Conservation (phyloP, 1,140 invertebrate species). For the Drosophila varians region DNA sequence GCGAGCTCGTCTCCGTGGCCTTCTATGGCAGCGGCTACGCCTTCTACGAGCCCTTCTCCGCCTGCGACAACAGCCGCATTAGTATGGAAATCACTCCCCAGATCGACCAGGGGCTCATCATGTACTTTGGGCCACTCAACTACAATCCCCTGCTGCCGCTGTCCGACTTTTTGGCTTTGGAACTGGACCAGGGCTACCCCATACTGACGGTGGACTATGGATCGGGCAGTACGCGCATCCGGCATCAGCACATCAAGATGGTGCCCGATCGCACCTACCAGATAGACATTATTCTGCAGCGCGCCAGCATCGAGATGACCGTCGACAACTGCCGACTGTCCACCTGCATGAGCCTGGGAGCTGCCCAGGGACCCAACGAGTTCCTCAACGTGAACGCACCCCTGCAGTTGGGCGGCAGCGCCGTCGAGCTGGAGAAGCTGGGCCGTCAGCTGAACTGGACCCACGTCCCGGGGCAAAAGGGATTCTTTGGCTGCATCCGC, state of each 20-base stretch:
- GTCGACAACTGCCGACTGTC: conserved; percentile 90
- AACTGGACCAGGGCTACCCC: conserved; percentile 93
- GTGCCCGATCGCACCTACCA: conserved; percentile 91
- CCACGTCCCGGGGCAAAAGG: conserved; percentile 86
- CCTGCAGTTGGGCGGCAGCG: conserved; percentile 93
- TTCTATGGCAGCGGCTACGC: conserved; percentile 95
- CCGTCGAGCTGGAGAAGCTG: conserved; percentile 86
- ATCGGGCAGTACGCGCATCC: conserved; percentile 89
- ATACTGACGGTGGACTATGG: conserved; percentile 95
- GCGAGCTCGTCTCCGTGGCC: conserved; percentile 93
- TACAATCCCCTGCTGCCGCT: conserved; percentile 86
- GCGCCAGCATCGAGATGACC: conserved; percentile 89
- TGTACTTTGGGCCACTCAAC: conserved; percentile 95
- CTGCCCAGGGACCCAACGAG: conserved; percentile 88
- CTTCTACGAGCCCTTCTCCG: conserved; percentile 92
- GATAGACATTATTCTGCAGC: conserved; percentile 91
- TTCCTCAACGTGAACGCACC: conserved; percentile 95
- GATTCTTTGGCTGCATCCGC: conserved; percentile 93
- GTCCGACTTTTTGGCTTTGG: conserved; percentile 95
- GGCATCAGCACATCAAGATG: conserved; percentile 89
- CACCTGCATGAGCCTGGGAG: conserved; percentile 88
- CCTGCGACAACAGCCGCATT: conserved; percentile 90
- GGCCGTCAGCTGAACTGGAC: conserved; percentile 87
- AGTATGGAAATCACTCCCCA: conserved; percentile 91
- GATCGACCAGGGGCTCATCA: conserved; percentile 90